Evolutionary conservation across 2,888 invertebrate species (phyloP).

Genomic region (Netelia fuscicornis): DNA sequence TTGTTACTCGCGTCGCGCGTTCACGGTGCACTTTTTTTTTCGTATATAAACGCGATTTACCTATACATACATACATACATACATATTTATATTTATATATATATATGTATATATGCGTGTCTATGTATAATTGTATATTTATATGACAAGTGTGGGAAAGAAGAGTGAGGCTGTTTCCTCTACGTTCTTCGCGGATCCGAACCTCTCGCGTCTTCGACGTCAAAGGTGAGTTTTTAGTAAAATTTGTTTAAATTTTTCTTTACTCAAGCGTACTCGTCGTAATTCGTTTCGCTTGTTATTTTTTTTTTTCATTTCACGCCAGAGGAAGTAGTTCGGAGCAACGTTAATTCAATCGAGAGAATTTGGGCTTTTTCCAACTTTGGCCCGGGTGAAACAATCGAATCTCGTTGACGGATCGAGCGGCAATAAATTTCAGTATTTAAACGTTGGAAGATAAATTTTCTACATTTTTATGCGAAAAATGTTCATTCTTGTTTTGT

Average conservation of each 20-base stretch:
- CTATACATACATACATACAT: background rate
- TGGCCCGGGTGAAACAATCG: no score
- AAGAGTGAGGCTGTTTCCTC: slow-evolving; percentile 7
- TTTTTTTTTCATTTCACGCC: no score
- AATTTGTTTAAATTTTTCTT: background rate
- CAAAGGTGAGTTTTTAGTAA: slow-evolving; percentile 30
- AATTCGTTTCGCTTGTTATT: no score
- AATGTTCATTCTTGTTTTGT: no score
- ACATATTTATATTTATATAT: background rate
- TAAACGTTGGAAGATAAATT: no score
- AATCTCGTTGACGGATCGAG: no score
- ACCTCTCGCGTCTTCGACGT: slow-evolving; percentile 14
- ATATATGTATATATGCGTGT: slow-evolving; percentile 5
- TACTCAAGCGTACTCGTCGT: background rate
- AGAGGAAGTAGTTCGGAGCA: no score
- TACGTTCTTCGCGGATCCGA: slow-evolving; percentile 30
- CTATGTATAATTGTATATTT: slow-evolving; percentile 11
- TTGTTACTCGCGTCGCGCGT: background rate
- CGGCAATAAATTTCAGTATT: no score
- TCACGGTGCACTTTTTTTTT: background rate
- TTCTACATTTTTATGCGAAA: no score
- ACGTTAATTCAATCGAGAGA: no score
- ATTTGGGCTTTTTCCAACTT: no score
- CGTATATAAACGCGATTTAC: background rate
- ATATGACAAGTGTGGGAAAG: slow-evolving; percentile 8